Base-by-base conservation (phyloP, 2,888 invertebrate genomes). In the Lypha dubia region DNA sequence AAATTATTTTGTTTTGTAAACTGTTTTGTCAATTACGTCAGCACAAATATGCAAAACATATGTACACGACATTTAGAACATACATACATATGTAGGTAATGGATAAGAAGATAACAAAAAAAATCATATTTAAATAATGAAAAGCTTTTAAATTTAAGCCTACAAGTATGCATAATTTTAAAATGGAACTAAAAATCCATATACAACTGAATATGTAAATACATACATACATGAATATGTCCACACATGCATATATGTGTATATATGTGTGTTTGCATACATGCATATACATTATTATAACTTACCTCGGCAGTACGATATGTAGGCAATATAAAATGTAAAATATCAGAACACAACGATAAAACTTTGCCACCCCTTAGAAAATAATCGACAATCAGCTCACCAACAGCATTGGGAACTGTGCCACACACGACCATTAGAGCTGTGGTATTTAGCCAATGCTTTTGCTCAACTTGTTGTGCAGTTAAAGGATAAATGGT, bases 251-350 rank as follows among this genome's bases (percentile, higher is more conserved):
- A 58, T 3, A 28, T 3, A 2, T 20, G 0, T 3, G 15, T n/a
- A 28, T 28, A 11, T 35, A 35, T 35, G 35, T 35, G 13, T 28
- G 28, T n/a, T n/a, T n/a, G 28, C 38, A 38, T 13, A 20, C 49
- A 49, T 17, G 8, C n/a, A n/a, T n/a, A n/a, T n/a, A n/a, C n/a
- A n/a, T n/a, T n/a, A n/a, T n/a, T 53, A 1, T 17, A 35, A 83
- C 71, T 80, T 88, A 95, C 96, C 93, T 97, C 97, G 8, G 97
- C 96, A 73, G 96, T 97, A 88, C 96, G 95, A 91, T 96, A 97
- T 79, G 95, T 95, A 24, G 96, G 96, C 87, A 97, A 92, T 67
- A 97, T 94, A 44, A 95, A 94, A 87, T 96, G 95, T 46, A 97
- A 93, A 38, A 96, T 93, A 91, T 97, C 96, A 4, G 97, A 97